Percentiles rank a stretch among this genome's conserved stretches.
These are phyloP conservation scores for Isaurus tuberculatus DNA, from an alignment of 92 coral and sea anemone species.

Conservation along the genomic window DNA sequence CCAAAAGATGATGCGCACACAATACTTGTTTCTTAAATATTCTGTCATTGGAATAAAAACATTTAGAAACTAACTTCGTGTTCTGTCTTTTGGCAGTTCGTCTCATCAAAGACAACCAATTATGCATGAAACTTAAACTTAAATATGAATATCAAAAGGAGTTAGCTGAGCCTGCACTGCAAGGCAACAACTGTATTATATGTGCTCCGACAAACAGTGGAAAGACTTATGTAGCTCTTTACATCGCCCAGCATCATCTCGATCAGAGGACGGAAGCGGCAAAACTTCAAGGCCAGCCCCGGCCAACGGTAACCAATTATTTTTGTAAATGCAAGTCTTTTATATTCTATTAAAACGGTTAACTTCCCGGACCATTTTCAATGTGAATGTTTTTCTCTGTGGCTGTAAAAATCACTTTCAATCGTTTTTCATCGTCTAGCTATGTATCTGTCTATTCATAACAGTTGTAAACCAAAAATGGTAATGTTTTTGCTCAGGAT, in stretches of 20 bases:
- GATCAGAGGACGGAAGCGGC: not conserved
- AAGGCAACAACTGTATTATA: conserved; percentile 50
- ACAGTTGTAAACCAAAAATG: too few relatives aligned
- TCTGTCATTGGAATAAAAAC: too few relatives aligned
- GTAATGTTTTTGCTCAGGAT: too few relatives aligned
- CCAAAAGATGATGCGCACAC: not conserved
- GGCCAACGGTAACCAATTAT: conserved; percentile 6
- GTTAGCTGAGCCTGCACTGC: conserved; percentile 50
- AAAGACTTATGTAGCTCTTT: conserved; percentile 63
- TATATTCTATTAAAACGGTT: too few relatives aligned
- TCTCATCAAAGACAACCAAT: conserved; percentile 17
- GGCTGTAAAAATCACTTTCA: too few relatives aligned
- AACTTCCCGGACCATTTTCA: too few relatives aligned
- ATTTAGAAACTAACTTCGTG: too few relatives aligned
- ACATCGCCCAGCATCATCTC: conserved; percentile 34
- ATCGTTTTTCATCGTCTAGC: too few relatives aligned
- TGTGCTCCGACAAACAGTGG: conserved; percentile 65
- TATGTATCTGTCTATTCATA: too few relatives aligned
- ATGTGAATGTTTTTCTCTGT: too few relatives aligned
- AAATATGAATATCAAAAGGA: conserved; percentile 37
- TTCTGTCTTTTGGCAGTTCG: conserved; percentile 25
- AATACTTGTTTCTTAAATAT: too few relatives aligned
- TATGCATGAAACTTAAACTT: conserved; percentile 31
- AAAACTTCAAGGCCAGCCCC: not conserved
- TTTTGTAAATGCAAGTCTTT: not conserved